Conservation (phyloP, 1,140 invertebrate genomes). For the Listronotus oregonensis region DNA sequence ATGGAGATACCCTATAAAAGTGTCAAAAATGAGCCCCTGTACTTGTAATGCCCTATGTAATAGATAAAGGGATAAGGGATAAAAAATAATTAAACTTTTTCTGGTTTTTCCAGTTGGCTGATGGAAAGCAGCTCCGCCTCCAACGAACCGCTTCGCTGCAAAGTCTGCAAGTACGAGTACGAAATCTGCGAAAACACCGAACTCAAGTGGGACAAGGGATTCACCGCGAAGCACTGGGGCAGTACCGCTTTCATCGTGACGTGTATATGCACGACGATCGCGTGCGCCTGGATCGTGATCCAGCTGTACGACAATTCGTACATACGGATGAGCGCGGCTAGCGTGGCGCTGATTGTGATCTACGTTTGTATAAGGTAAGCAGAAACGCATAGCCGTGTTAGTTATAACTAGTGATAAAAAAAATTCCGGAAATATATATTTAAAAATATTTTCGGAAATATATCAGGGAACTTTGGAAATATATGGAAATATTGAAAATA, state of each 20-base stretch:
- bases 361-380: slow-evolving; percentile 82
- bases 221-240: slow-evolving; percentile 80
- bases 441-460: too few species aligned
- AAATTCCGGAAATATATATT: too few species aligned
- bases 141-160: slow-evolving; percentile 46
- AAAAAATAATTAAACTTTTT: too few species aligned
- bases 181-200: slow-evolving; percentile 60
- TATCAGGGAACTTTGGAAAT: too few species aligned
- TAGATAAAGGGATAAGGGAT: too few species aligned
- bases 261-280: slow-evolving; percentile 74
- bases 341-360: slow-evolving; percentile 77
- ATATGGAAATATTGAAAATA: too few species aligned
- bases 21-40: too few species aligned
- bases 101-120: slow-evolving; percentile 43
- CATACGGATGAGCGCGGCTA: slow-evolving; percentile 77
- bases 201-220: slow-evolving; percentile 78
- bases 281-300: slow-evolving; percentile 79
- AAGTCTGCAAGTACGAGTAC: slow-evolving; percentile 54
- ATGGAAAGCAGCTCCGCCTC: slow-evolving; percentile 51
- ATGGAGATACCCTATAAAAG: too few species aligned
- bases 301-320: slow-evolving; percentile 79
- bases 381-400: too few species aligned
- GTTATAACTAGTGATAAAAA: too few species aligned
- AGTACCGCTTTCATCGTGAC: slow-evolving; percentile 70
- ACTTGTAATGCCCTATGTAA: too few species aligned